Base-by-base conservation (phyloP, 2,888 invertebrate species). In the Nomada goodeniana region DNA sequence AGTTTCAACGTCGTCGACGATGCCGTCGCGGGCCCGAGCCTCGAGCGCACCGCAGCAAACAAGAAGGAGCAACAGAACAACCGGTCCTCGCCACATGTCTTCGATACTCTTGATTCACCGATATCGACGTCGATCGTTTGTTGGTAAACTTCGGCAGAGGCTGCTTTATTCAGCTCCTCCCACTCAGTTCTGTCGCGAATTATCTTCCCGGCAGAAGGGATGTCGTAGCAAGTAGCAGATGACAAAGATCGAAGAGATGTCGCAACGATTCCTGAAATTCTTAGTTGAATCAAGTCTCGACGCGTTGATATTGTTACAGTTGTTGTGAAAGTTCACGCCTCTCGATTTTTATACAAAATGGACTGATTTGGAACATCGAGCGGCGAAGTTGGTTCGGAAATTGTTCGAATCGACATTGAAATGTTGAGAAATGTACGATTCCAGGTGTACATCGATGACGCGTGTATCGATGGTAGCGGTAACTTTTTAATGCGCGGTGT, bases 1-100 rank as follows among this genome's bases (percentile, higher is more conserved):
- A 36, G 90, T 89, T 9, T 88, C 90, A 18, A 91, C 86, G 42
- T 85, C 13, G 23, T 50, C 76, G 71, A 82, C 82, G 76, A 89
- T 92, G 15, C 74, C 84, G 60, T 86, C 83, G 78, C 82, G 84
- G 53, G 64, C 69, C 0, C 86, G 72, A 10, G 90, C 89, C 23
- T 64, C 79, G 2, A 90, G 88, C 64, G 70, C 59, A 23, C 57
- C 63, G 60, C 84, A 52, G n/a, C 67, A 65, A 9, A 82, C 47
- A 63, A 89, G 68, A 68, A 84, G 61, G 20, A 78, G 13, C 44
- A 89, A 64, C 64, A 7, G 47, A 2, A 82, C 67, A 26, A 88
- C 18, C 57, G 78, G 15, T 76, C 69, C 76, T 52, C 78, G 67
- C 80, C 76, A 78, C 88, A 88, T 88, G 61, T 61, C 67, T 75